Evolutionary conservation across 1,140 invertebrate genomes (phyloP), one percentile per base, ranked within the genome.

Genomic region (Cheumatopsyche charites): DNA sequence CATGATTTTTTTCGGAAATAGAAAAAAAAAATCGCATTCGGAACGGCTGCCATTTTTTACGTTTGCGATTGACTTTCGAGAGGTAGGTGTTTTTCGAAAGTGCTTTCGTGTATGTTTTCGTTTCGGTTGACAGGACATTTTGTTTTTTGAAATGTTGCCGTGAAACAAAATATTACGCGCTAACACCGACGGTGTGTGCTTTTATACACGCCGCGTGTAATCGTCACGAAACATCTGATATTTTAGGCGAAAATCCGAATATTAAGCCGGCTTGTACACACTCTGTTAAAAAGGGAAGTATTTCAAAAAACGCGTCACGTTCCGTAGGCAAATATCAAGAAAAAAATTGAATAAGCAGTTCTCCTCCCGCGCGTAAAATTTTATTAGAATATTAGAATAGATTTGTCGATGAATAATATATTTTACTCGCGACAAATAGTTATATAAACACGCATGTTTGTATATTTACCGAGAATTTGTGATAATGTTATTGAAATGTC

Each of bases 161-260:
- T 25, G 55, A 58, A 58, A 58, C 55, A 58, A 58, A 58, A 25
- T 58, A 58, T 25, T 26, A 58, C 55, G 19, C 23, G 55, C 23
- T 58, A 58, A 58, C 55, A 23, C 55, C 55, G 19, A 3, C 21
- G 55, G 55, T 23, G n/a, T 11, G 25, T 12, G 12, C 55, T 25
- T 23, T 5, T 17, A 9, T 23, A 13, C 23, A 58, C 23, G 21
- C 23, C 49, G 19, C 25, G 55, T 58, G 55, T 58, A 58, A 58
- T 58, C 55, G 55, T 58, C 55, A 58, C 23, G 55, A 58, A 58
- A 58, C 55, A 58, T 58, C 55, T 58, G 55, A 58, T 58, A 58
- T 58, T 58, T 58, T 19, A 26, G 55, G 55, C 19, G 29, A 58
- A 58, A 58, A 58, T 23, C 55, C 23, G 21, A 58, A 58, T 58